Evolutionary conservation across 2,113 vertebrate species (phyloP), one percentile per base, ranked within the genome.

Genomic region (Indicator maculatus): DNA sequence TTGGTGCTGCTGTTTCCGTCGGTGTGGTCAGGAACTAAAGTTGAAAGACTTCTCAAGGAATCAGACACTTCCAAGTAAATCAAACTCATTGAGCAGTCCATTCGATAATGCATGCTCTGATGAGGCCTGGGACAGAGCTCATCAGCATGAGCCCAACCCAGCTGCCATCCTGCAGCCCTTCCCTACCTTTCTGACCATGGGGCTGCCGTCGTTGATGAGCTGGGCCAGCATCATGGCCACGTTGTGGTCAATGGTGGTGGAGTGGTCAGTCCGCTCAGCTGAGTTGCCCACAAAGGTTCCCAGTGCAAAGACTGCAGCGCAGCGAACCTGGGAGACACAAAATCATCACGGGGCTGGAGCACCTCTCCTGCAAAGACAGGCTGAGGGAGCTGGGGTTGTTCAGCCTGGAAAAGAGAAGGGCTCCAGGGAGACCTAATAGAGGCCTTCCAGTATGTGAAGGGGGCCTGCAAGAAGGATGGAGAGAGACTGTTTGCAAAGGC

Each of bases 211-310:
- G 9, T 98, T 99, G 97, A 99, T 98, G 73, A 99, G 99, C 96
- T 99, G 99, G 6, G 99, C 99, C 89, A 99, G 87, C 99, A 99
- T 99, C 99, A 99, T 99, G 92, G 99, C 99, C 93, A 99, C 99
- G 13, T 99, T 99, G 98, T 99, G 99, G 95, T 99, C 99, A 10
- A 99, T 99, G 96, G 99, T 99, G 96, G 99, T 99, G 23, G 99
- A 99, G 97, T 99, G 99, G 88, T 99, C 99, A 0, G 99, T 99
- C 84, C 99, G 97, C 95, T 99, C 99, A 0, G 98, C 99, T 0
- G 99, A 99, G 97, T 99, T 99, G 17, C 99, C 99, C 93, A 99
- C 99, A 27, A 99, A 99, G 0, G 99, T 99, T 9, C 99, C 99
- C 64, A 99, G 97, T 2, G 99, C 99, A 30, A 99, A 99, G 47